phyloP scores from a whole-genome alignment of 2,113 vertebrate genomes.

The Ranitomeya variabilis region DNA sequence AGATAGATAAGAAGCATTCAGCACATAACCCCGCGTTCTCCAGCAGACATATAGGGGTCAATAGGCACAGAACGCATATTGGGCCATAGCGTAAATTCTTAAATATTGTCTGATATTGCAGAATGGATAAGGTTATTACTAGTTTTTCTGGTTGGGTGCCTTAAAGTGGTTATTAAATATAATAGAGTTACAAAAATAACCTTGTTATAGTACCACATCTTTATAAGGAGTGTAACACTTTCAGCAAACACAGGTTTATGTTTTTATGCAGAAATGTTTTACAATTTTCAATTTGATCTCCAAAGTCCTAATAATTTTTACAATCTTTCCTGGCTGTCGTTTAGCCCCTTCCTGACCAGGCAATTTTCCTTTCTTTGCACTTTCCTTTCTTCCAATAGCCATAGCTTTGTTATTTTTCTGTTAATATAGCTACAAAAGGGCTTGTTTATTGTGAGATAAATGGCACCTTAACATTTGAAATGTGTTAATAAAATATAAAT shows the following conservation, averaged over 20 bases:
- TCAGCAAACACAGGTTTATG: not conserved
- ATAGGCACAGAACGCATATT: not conserved
- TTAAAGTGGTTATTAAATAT: not conserved
- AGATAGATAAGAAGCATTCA: not conserved
- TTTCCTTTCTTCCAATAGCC: too few relatives aligned
- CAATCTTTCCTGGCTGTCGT: too few relatives aligned
- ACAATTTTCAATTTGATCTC: not conserved
- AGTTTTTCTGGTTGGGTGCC: slow-evolving; percentile 1
- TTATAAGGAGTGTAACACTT: not conserved
- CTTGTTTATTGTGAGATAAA: too few relatives aligned
- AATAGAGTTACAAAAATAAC: not conserved
- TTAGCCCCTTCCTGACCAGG: too few relatives aligned
- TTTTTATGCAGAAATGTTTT: not conserved
- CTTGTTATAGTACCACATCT: not conserved
- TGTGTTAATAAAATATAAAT: too few relatives aligned
- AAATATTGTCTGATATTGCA: not conserved
- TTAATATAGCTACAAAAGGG: too few relatives aligned
- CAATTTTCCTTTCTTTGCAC: too few relatives aligned
- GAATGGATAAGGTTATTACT: slow-evolving; percentile 5
- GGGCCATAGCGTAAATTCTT: not conserved
- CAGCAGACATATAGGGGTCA: not conserved
- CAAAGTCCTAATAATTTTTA: not conserved
- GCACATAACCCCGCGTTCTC: not conserved
- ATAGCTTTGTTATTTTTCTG: too few relatives aligned
- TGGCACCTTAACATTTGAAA: too few relatives aligned